phyloP scores from a whole-genome alignment of 2,113 vertebrate genomes.

The Australoheros scitulus region DNA sequence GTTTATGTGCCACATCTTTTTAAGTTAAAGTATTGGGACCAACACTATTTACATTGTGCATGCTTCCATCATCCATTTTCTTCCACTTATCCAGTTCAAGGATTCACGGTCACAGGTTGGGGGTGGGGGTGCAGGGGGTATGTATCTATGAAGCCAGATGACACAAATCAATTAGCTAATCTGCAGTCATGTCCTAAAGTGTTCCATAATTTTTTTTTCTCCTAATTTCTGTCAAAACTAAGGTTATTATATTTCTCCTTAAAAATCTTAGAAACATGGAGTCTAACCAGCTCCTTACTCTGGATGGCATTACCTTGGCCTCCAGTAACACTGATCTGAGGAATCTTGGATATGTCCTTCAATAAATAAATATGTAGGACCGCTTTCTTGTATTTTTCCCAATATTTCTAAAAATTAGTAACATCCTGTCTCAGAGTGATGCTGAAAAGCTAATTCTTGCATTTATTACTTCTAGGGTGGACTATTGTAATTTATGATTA shows the following conservation, averaged over 20 bases:
- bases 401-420: not conserved
- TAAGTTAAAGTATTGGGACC: no score
- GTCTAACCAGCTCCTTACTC: not conserved
- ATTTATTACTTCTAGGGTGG: not conserved
- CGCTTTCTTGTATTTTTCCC: not conserved
- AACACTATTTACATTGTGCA: no score
- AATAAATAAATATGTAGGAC: not conserved
- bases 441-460: not conserved
- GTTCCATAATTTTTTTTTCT: not conserved
- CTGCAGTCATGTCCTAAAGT: not conserved
- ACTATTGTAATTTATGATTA: not conserved
- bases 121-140: no score
- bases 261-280: not conserved
- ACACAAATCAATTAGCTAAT: not conserved
- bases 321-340: not conserved
- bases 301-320: not conserved
- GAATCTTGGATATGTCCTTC: not conserved
- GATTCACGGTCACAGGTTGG: no score
- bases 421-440: not conserved
- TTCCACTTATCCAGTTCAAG: no score
- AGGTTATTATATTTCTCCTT: not conserved
- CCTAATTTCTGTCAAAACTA: not conserved
- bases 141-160: no score
- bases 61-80: no score
- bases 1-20: not conserved